Percentiles rank a stretch among this genome's conserved stretches.
phyloP scores from a whole-genome alignment of 2,113 vertebrate species.

The Dolichotis patagonum region DNA sequence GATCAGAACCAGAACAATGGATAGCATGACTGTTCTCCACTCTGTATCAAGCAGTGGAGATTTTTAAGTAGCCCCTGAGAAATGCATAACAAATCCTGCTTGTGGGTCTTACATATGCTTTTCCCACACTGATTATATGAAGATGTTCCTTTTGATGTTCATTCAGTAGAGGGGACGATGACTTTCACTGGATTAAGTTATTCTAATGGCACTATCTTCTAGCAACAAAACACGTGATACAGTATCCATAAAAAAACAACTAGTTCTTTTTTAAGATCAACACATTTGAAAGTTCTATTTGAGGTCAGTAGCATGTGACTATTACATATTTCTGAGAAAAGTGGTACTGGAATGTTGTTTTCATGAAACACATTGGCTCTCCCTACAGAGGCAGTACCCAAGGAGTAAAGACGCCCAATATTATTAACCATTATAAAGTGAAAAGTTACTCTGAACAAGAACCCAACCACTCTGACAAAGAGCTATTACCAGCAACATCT shows the following conservation, averaged over 20 bases:
- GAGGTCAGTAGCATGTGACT: slow-evolving; percentile 50
- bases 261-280: background rate
- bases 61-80: slow-evolving; percentile 70
- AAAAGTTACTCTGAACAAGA: background rate
- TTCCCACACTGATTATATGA: slow-evolving; percentile 59
- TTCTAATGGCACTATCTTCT: slow-evolving; percentile 61
- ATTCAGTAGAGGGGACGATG: slow-evolving; percentile 44
- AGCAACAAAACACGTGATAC: slow-evolving; percentile 52
- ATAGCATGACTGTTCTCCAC: slow-evolving; percentile 66
- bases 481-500: background rate
- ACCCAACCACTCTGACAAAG: background rate
- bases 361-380: background rate
- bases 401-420: background rate
- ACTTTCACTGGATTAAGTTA: slow-evolving; percentile 51
- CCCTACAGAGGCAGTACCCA: background rate
- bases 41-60: slow-evolving; percentile 67
- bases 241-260: slow-evolving; percentile 10
- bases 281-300: background rate
- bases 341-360: background rate
- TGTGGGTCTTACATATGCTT: slow-evolving; percentile 63
- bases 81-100: slow-evolving; percentile 67
- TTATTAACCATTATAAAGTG: background rate
- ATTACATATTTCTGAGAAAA: background rate
- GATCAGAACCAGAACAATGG: slow-evolving; percentile 81
- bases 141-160: slow-evolving; percentile 62